Conservation (phyloP, 2,113 vertebrate genomes). For the Rhinolophus ferrumequinum region DNA sequence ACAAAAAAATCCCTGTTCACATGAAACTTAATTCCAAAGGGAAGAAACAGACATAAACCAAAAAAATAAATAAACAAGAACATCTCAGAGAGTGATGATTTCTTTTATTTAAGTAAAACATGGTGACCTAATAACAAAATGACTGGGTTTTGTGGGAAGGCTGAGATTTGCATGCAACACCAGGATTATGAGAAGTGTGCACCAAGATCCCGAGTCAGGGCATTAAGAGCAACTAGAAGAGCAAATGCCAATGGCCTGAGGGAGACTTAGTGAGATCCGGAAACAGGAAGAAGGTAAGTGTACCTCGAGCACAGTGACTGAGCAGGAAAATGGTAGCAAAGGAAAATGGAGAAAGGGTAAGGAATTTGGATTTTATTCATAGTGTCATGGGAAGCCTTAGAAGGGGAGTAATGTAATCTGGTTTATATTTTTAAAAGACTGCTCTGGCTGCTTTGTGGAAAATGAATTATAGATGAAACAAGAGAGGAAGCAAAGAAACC, state of each 20-base stretch:
- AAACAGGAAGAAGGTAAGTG: not conserved
- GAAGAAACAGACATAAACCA: not conserved
- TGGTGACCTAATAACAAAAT: not conserved
- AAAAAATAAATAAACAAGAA: not conserved
- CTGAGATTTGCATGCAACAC: not conserved
- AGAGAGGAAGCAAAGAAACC: not conserved
- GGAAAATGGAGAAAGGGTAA: not conserved
- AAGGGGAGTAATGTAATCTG: not conserved
- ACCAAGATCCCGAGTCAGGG: not conserved
- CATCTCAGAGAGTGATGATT: not conserved
- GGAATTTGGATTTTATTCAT: not conserved
- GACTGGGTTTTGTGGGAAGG: not conserved
- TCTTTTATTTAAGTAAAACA: not conserved
- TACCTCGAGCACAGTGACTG: not conserved
- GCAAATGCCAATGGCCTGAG: too few relatives aligned
- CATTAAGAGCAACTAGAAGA: not conserved
- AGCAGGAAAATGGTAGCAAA: not conserved
- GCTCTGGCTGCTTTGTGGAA: not conserved
- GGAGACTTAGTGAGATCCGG: not conserved
- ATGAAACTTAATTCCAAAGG: not conserved
- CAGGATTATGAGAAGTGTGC: not conserved
- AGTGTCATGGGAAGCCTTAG: not conserved
- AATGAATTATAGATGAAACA: not conserved
- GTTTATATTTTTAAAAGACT: constrained; percentile 26
- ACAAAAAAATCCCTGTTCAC: not conserved